A percentile compares a stretch with the other conserved stretches of the same genome.
Conservation (phyloP, 2,797 vertebrate genomes). For the Siniperca scherzeri region DNA sequence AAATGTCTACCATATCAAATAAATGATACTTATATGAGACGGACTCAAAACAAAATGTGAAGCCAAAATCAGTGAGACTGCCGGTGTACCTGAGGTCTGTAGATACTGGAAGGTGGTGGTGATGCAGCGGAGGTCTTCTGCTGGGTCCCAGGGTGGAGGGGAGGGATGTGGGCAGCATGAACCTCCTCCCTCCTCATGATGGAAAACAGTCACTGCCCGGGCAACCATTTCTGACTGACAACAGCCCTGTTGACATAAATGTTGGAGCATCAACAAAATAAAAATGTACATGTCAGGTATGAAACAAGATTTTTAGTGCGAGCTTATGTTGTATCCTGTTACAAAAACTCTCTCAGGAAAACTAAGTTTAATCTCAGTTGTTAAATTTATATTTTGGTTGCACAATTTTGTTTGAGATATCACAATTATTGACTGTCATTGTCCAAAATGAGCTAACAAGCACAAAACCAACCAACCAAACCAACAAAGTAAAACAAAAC, state of each 20-base stretch:
- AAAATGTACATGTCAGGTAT: not conserved
- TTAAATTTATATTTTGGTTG: not conserved
- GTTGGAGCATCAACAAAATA: conserved; percentile 4
- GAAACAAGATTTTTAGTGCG: not conserved
- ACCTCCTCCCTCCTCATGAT: conserved; percentile 53
- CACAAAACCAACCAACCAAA: conserved; percentile 13
- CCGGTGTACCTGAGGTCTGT: conserved; percentile 89
- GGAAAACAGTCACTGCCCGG: conserved; percentile 57
- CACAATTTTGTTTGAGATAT: not conserved
- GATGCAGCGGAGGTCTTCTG: conserved; percentile 91
- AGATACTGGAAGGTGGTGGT: conserved; percentile 92
- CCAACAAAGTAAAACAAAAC: not conserved
- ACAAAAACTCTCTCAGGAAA: no score
- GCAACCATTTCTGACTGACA: conserved; percentile 74
- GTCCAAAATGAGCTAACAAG: not conserved
- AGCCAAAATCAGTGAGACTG: not conserved
- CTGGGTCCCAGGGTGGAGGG: conserved; percentile 84
- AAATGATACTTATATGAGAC: not conserved
- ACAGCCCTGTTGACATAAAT: conserved; percentile 37
- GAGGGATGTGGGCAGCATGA: conserved; percentile 44
- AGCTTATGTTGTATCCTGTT: not conserved
- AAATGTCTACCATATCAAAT: not conserved
- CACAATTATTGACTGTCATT: not conserved
- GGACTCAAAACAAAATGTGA: not conserved
- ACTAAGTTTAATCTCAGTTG: not conserved